These are phyloP conservation scores for Autographa gamma DNA, from an alignment of 2,888 invertebrate species.

Conservation along the genomic window DNA sequence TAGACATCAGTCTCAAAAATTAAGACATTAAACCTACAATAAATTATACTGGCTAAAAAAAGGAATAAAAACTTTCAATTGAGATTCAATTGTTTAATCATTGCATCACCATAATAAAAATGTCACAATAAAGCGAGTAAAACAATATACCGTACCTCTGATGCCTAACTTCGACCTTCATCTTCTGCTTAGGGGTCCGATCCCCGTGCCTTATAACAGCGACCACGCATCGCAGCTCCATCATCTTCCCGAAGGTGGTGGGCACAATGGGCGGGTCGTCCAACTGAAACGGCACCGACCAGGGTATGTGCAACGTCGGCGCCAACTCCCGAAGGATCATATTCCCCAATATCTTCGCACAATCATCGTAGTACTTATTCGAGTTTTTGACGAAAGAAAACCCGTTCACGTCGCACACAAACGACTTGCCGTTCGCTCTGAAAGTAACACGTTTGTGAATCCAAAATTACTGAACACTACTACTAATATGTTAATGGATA, in stretches of 20 bases:
- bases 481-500: not conserved
- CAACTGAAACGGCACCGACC: slow-evolving; percentile 98
- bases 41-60: no score
- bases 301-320: slow-evolving; percentile 98
- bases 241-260: slow-evolving; percentile 99
- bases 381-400: slow-evolving; percentile 99
- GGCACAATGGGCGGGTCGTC: slow-evolving; percentile 99
- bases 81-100: no score
- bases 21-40: no score
- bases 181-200: slow-evolving; percentile 99
- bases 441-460: slow-evolving; percentile 11
- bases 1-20: no score
- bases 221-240: slow-evolving; percentile 97
- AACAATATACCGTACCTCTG: slow-evolving; percentile 91
- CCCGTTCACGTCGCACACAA: slow-evolving; percentile 99
- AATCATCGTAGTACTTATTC: slow-evolving; percentile 99
- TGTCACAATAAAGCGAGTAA: not conserved
- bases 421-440: slow-evolving; percentile 99
- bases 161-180: slow-evolving; percentile 99
- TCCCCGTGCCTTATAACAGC: slow-evolving; percentile 99
- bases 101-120: not conserved
- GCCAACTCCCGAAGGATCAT: slow-evolving; percentile 98
- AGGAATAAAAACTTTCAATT: no score
- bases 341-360: slow-evolving; percentile 99
- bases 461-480: no score